phyloP scores from a whole-genome alignment of 2,113 vertebrate genomes.

The Vidua macroura region DNA sequence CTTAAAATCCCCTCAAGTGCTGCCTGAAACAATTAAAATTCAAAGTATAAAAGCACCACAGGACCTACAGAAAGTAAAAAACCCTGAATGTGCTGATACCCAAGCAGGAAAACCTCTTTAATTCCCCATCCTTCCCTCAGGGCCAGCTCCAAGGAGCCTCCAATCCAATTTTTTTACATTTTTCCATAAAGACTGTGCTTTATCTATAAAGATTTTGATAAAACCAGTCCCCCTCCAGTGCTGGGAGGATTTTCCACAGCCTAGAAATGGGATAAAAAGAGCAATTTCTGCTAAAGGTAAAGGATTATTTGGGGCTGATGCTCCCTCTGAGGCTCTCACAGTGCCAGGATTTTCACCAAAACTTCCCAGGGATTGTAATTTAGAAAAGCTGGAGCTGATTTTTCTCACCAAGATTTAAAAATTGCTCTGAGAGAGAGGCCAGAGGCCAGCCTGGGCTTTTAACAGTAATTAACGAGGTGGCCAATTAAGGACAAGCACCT shows the following conservation, averaged over 20 bases:
- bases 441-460: fast-evolving
- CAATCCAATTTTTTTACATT: background rate
- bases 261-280: background rate
- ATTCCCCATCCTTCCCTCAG: background rate
- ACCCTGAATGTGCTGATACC: background rate
- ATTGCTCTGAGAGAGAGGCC: background rate
- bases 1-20: background rate
- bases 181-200: background rate
- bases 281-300: background rate
- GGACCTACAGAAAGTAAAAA: background rate
- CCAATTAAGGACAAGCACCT: fast-evolving
- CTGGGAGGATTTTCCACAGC: background rate
- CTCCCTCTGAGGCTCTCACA: background rate
- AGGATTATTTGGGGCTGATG: background rate
- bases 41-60: background rate
- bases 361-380: background rate
- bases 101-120: too few relatives aligned
- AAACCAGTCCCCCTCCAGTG: background rate
- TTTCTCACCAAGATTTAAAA: background rate
- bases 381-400: background rate
- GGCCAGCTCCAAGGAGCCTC: background rate
- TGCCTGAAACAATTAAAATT: background rate
- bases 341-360: background rate
- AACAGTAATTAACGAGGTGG: fast-evolving
- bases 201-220: background rate